Evolutionary conservation across 2,797 vertebrate genomes (phyloP), one percentile per base, ranked within the genome.

Genomic region (Lycodopsis pacificus): DNA sequence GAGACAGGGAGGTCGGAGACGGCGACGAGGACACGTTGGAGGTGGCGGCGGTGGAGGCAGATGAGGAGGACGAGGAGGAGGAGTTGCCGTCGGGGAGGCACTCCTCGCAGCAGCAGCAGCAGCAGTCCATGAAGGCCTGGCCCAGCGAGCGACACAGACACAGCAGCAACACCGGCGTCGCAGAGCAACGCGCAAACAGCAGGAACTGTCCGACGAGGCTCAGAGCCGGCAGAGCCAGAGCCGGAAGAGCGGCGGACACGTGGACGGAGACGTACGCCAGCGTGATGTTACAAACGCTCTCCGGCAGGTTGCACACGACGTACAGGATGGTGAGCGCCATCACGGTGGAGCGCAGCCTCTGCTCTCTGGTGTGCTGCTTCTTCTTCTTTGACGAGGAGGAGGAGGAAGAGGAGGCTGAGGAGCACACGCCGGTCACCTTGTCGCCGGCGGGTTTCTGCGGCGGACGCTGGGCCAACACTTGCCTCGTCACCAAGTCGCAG

Each of bases 81-180:
- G 49, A 12, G 22, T 2, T 66, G 34, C 82, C 53, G 0, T 96
- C 91, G 0, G 92, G 88, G 17, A 93, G 58, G 0, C 95, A 96
- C 77, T 96, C 96, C 0, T 97, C 96, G 27, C 98, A 99, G 91
- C 97, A 97, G 90, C 96, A 97, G 88, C 97, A 97, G 89, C 98
- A 99, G 88, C 98, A 99, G 92, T 97, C 97, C 94, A 97, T 93
- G 86, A 99, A 99, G 77, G 97, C 97, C 91, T 93, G 97, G 67
- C 97, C 97, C 74, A 99, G 93, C 0, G 97, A 95, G 77, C 96
- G 96, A 13, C 97, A 97, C 77, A 97, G 88, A 14, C 96, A 96
- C 44, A 99, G 90, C 36, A 99, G 95, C 82, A 99, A 79, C 56
- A 97, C 89, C 0, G 98, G 98, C 0, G 97, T 96, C 19, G 95